phyloP scores from a whole-genome alignment of 2,113 vertebrate species.

The Hydrochoerus hydrochaeris region DNA sequence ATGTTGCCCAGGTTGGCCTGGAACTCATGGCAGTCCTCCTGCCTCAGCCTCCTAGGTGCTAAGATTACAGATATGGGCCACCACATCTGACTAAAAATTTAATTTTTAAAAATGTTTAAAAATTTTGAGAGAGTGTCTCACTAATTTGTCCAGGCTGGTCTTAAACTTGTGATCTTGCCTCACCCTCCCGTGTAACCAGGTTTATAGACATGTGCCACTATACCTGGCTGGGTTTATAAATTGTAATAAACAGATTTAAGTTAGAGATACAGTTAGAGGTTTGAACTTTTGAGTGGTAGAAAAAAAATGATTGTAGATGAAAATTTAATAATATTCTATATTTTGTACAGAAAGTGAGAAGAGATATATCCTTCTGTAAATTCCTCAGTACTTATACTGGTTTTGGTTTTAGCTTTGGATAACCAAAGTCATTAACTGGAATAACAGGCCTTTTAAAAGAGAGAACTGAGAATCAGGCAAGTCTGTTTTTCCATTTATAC shows the following conservation, averaged over 20 bases:
- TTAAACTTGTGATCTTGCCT: not conserved
- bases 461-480: not conserved
- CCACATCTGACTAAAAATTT: not conserved
- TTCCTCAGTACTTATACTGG: too few species aligned
- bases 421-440: not conserved
- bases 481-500: not conserved
- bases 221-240: not conserved
- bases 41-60: not conserved
- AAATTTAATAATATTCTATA: not conserved
- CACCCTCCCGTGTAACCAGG: not conserved
- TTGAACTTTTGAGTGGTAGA: not conserved
- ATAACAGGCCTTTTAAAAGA: not conserved
- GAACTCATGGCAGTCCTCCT: not conserved
- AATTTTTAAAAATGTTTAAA: not conserved
- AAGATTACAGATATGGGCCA: not conserved
- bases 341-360: not conserved
- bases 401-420: too few species aligned
- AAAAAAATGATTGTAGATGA: not conserved
- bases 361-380: too few species aligned
- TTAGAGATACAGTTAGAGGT: slow-evolving; percentile 8
- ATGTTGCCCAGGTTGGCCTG: not conserved
- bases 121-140: not conserved
- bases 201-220: not conserved
- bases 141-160: not conserved
- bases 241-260: not conserved